These are phyloP conservation scores for Falco biarmicus DNA, from an alignment of 2,797 vertebrate species.

Conservation along the genomic window DNA sequence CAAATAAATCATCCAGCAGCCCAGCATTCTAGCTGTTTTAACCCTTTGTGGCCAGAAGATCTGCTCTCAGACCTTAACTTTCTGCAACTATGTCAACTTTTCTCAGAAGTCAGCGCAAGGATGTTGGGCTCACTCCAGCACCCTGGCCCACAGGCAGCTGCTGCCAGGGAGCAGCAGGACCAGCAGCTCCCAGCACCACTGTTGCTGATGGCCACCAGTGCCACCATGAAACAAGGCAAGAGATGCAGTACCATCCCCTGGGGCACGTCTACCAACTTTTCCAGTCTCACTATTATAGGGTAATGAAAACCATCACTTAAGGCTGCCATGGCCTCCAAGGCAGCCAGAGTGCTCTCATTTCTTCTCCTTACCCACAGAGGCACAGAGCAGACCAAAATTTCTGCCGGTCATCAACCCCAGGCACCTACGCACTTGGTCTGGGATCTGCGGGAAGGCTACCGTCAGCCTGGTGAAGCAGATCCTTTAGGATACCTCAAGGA, in stretches of 20 bases:
- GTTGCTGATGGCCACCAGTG: neutral
- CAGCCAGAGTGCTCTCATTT: accelerated
- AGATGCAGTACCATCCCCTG: neutral
- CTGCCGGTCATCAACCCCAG: neutral
- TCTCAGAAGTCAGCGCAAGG: neutral
- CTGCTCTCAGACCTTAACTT: neutral
- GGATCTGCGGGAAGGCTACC: neutral
- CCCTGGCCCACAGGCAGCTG: neutral
- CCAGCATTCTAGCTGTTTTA: neutral
- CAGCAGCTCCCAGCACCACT: neutral
- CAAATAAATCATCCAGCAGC: too few relatives aligned
- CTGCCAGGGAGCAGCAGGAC: neutral
- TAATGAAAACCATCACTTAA: neutral
- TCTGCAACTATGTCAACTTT: neutral
- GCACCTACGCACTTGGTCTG: neutral
- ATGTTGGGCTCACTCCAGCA: neutral
- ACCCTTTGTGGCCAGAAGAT: neutral
- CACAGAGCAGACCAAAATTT: neutral
- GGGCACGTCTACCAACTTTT: neutral
- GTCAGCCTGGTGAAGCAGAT: neutral
- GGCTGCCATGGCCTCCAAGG: neutral
- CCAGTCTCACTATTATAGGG: accelerated
- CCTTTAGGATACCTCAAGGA: accelerated
- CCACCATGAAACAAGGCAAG: neutral
- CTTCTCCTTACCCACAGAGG: accelerated